Evolutionary conservation across 2,797 vertebrate species (phyloP).

Genomic region (Galago senegalensis): DNA sequence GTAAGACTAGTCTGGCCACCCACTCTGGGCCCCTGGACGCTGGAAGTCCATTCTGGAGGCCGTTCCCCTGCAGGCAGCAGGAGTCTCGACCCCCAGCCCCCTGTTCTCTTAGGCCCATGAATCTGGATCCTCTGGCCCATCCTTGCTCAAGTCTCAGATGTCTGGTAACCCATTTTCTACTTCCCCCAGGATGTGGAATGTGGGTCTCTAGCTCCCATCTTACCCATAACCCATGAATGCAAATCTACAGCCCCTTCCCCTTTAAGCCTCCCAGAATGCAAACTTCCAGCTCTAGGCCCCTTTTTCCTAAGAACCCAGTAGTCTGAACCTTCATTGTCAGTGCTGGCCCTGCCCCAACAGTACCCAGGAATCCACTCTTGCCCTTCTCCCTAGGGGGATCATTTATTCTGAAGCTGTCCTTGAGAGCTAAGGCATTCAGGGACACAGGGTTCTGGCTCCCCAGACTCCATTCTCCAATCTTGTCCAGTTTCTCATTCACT

Average conservation of each 20-base stretch:
- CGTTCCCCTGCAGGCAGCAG: too few species aligned
- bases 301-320: background rate
- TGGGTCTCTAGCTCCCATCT: background rate
- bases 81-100: accelerated
- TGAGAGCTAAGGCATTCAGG: background rate
- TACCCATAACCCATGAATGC: background rate
- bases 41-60: background rate
- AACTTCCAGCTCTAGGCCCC: background rate
- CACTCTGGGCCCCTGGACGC: background rate
- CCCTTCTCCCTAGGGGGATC: background rate
- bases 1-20: constrained; percentile 80
- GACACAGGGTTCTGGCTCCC: background rate
- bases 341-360: accelerated
- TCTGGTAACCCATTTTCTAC: background rate
- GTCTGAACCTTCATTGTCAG: background rate
- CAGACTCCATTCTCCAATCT: background rate
- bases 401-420: background rate
- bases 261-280: background rate
- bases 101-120: background rate
- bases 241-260: background rate
- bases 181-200: background rate
- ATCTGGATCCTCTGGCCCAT: background rate
- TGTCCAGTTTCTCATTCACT: background rate
- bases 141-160: background rate
- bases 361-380: background rate